Percentiles rank a stretch among this genome's conserved stretches.
These are phyloP conservation scores for Hesperia comma DNA, from an alignment of 2,888 invertebrate genomes.

Conservation along the genomic window DNA sequence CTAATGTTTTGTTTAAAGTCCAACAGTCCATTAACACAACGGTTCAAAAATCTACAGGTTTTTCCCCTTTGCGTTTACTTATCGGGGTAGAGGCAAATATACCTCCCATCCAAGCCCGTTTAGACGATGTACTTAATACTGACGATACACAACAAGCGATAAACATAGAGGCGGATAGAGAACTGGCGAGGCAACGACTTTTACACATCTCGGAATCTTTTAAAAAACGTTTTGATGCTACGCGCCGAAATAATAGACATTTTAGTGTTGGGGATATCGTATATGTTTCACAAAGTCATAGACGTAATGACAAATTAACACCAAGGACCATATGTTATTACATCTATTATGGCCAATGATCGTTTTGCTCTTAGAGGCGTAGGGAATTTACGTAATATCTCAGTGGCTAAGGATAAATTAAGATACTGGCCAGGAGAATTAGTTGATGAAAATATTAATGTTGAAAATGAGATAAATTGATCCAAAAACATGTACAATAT, in stretches of 20 bases:
- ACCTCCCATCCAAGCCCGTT: constrained; percentile 24
- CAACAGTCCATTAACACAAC: constrained; percentile 48
- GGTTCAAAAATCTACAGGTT: constrained; percentile 45
- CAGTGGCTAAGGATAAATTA: constrained; percentile 37
- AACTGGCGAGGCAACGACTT: constrained; percentile 12
- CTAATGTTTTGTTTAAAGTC: constrained; percentile 41
- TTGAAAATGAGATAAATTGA: constrained; percentile 1
- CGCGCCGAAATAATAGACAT: too few species aligned
- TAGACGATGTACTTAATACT: constrained; percentile 15
- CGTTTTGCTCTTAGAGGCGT: constrained; percentile 28
- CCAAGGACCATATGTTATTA: constrained; percentile 39
- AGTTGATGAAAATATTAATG: constrained; percentile 14
- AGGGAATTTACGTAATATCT: constrained; percentile 29
- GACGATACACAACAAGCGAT: neutral
- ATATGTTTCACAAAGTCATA: too few species aligned
- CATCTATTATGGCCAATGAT: constrained; percentile 25
- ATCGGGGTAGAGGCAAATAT: constrained; percentile 40
- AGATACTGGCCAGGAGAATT: constrained; percentile 37
- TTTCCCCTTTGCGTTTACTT: constrained; percentile 42
- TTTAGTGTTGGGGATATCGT: too few species aligned
- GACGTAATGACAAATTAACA: constrained; percentile 14
- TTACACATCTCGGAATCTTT: constrained; percentile 4
- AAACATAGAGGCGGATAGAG: constrained; percentile 9
- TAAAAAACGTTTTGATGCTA: too few species aligned
- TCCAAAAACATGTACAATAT: too few species aligned